These are phyloP conservation scores for Heliconius hermathena DNA, from an alignment of 1,140 invertebrate species.

Conservation along the genomic window DNA sequence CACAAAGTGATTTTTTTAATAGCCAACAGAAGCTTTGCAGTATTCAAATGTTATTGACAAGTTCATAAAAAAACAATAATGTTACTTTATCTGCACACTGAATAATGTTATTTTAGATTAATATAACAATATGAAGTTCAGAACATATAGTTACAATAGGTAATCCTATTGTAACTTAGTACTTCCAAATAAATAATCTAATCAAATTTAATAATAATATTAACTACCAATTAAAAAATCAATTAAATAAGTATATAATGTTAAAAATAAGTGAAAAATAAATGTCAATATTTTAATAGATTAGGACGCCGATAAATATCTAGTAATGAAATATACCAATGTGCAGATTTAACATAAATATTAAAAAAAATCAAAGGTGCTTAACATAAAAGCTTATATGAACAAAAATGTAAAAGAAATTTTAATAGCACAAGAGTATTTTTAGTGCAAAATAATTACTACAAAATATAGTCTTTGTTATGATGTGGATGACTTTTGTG, in stretches of 20 bases:
- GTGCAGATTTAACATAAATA: slow-evolving; percentile 4
- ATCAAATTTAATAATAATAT: no score
- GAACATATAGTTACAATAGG: not conserved
- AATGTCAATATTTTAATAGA: no score
- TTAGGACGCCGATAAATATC: no score
- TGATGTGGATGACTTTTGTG: slow-evolving; percentile 61
- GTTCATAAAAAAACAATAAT: slow-evolving; percentile 1
- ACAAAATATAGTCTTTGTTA: slow-evolving; percentile 52
- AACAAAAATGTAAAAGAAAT: not conserved
- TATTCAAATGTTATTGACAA: not conserved
- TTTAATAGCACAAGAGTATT: not conserved
- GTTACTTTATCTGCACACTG: not conserved
- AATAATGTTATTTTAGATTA: not conserved
- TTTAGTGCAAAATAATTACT: not conserved
- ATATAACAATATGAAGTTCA: not conserved
- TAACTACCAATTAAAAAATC: no score
- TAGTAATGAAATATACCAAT: not conserved
- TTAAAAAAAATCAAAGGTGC: not conserved
- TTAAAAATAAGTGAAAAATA: no score
- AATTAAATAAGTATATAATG: no score
- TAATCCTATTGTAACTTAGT: not conserved
- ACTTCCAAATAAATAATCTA: not conserved
- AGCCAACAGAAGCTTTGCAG: not conserved
- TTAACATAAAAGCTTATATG: slow-evolving; percentile 26
- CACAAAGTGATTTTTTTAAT: not conserved